Percentiles rank a stretch among this genome's conserved stretches.
These are phyloP conservation scores for Chelon auratus DNA, from an alignment of 2,797 vertebrate genomes.

Conservation along the genomic window DNA sequence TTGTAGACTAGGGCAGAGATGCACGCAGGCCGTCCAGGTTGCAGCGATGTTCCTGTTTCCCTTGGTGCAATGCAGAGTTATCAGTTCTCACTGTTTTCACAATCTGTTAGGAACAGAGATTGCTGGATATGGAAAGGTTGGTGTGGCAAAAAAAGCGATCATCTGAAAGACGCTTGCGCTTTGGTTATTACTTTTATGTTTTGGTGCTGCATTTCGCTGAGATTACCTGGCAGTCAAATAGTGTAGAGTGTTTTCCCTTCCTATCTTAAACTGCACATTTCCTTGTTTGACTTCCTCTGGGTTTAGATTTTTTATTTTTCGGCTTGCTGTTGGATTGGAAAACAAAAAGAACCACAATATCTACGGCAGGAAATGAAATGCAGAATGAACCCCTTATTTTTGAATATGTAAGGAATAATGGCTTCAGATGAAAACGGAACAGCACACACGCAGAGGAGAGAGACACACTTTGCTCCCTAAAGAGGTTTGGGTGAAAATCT, in stretches of 20 bases:
- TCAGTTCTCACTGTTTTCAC: slow-evolving; percentile 47
- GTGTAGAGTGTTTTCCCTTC: slow-evolving; percentile 25
- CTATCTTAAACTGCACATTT: slow-evolving; percentile 58
- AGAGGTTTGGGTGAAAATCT: slow-evolving; percentile 23
- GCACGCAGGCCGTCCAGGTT: slow-evolving; percentile 32
- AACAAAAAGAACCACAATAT: slow-evolving; percentile 16
- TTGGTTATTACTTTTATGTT: slow-evolving; percentile 61
- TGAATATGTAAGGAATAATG: not conserved
- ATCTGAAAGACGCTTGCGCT: slow-evolving; percentile 51
- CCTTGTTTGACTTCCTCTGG: slow-evolving; percentile 39
- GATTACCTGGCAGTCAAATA: slow-evolving; percentile 55
- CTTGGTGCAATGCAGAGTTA: slow-evolving; percentile 36
- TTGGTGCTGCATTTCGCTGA: slow-evolving; percentile 42
- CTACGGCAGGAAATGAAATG: slow-evolving; percentile 10
- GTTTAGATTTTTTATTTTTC: slow-evolving; percentile 1
- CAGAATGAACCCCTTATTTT: not conserved
- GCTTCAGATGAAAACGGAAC: slow-evolving; percentile 8
- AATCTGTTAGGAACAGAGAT: slow-evolving; percentile 54
- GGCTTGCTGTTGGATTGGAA: slow-evolving; percentile 6
- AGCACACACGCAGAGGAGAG: slow-evolving; percentile 6
- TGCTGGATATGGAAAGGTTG: slow-evolving; percentile 51
- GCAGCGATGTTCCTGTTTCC: slow-evolving; percentile 8
- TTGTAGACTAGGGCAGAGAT: slow-evolving; percentile 29
- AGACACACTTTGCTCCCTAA: slow-evolving; percentile 14
- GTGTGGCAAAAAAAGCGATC: slow-evolving; percentile 51